phyloP scores from a whole-genome alignment of 2,797 vertebrate species.

The Threskiornis aethiopicus region DNA sequence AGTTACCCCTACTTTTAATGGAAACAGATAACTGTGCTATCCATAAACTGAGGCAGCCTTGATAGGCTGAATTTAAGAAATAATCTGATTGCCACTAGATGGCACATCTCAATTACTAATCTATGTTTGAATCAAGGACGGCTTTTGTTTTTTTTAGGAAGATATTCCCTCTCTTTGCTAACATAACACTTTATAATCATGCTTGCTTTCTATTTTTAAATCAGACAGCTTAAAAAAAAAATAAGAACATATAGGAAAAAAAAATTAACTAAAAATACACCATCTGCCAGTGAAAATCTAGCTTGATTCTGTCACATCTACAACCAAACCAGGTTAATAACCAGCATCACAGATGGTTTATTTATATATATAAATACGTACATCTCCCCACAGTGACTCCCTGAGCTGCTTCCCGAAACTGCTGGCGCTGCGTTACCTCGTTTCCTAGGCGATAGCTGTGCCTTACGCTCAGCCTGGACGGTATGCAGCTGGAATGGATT shows the following conservation, averaged over 20 bases:
- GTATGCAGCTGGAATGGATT: neutral
- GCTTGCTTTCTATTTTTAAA: neutral
- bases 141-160: neutral
- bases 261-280: constrained; percentile 13
- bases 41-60: neutral
- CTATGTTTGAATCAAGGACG: neutral
- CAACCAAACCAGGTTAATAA: constrained; percentile 34
- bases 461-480: neutral
- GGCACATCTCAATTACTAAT: constrained; percentile 33
- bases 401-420: neutral
- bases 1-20: neutral
- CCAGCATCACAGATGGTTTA: constrained; percentile 49
- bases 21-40: neutral
- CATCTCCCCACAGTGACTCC: neutral
- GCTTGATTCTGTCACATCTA: neutral
- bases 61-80: neutral
- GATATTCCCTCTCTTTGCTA: neutral
- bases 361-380: constrained; percentile 11
- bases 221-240: neutral
- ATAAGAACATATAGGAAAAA: neutral
- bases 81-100: constrained; percentile 33
- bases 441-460: neutral
- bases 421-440: neutral
- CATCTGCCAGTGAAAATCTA: constrained; percentile 36
- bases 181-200: neutral